Conservation (phyloP, 2,888 invertebrate species). For the Thymelicus sylvestris region DNA sequence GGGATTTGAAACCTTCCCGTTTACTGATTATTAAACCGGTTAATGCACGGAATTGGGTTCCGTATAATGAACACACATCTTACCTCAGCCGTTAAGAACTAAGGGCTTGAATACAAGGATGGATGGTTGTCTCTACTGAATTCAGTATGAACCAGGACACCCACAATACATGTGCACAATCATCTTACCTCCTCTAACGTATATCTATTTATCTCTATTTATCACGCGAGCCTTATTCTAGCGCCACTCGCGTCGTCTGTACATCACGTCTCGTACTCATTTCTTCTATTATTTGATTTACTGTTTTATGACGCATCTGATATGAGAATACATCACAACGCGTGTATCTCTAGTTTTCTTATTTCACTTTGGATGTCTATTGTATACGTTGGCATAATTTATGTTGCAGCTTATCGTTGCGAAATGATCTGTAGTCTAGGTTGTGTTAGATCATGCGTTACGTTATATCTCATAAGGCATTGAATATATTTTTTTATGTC, state of each 20-base stretch:
- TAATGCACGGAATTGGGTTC: too few species aligned
- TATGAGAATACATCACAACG: constrained; percentile 36
- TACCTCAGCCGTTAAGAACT: too few species aligned
- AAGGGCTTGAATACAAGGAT: too few species aligned
- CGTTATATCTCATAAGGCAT: background rate
- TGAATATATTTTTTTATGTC: background rate
- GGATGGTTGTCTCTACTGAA: too few species aligned
- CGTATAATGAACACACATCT: too few species aligned
- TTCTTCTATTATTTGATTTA: constrained; percentile 35
- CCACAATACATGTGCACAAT: background rate
- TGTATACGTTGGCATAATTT: constrained; percentile 24
- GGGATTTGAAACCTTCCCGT: too few species aligned
- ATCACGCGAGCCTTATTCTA: constrained; percentile 13
- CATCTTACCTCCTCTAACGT: background rate
- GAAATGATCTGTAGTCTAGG: background rate
- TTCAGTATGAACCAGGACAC: too few species aligned
- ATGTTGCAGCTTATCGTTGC: constrained; percentile 8
- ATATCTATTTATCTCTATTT: background rate
- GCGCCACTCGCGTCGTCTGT: constrained; percentile 14
- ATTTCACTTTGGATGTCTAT: constrained; percentile 32
- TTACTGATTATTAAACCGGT: too few species aligned
- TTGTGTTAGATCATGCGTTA: too few species aligned
- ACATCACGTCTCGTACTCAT: constrained; percentile 32
- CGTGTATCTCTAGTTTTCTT: constrained; percentile 28
- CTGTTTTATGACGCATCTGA: constrained; percentile 37